A percentile compares a stretch with the other conserved stretches of the same genome.
phyloP scores from a whole-genome alignment of 2,888 invertebrate genomes.

The Pseudeuparius sepicola region DNA sequence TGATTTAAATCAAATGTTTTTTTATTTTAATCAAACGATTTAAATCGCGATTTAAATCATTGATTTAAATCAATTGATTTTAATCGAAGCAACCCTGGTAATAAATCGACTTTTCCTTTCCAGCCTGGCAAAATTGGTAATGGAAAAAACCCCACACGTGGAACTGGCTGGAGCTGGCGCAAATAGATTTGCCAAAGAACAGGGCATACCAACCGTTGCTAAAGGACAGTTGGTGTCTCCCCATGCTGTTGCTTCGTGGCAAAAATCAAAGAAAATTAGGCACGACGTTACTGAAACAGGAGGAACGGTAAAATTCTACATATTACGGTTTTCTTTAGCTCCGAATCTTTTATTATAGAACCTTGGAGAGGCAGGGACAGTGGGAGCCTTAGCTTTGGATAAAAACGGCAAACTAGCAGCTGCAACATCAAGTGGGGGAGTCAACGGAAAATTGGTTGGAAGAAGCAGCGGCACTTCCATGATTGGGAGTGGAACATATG shows the following conservation, averaged over 20 bases:
- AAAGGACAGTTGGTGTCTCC: slow-evolving; percentile 59
- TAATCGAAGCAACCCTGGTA: no score
- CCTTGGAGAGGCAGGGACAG: slow-evolving; percentile 62
- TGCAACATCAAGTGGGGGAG: slow-evolving; percentile 79
- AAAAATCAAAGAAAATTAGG: slow-evolving; percentile 46
- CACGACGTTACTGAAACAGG: slow-evolving; percentile 52
- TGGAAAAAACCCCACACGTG: slow-evolving; percentile 67
- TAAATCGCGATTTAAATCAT: no score
- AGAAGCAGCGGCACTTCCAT: slow-evolving; percentile 69
- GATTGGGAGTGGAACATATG: slow-evolving; percentile 66
- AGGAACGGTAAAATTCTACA: slow-evolving; percentile 16
- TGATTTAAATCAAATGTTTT: no score
- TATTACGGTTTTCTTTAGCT: no score
- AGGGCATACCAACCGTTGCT: slow-evolving; percentile 52
- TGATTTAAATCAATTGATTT: no score
- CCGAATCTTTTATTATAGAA: no score
- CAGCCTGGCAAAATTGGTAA: slow-evolving; percentile 60
- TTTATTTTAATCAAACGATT: no score
- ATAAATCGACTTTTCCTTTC: no score
- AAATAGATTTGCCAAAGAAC: slow-evolving; percentile 56
- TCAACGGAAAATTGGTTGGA: slow-evolving; percentile 69
- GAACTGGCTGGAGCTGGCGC: slow-evolving; percentile 67
- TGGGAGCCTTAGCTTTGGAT: slow-evolving; percentile 77
- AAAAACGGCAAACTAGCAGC: slow-evolving; percentile 61
- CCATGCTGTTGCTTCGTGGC: slow-evolving; percentile 51